These are phyloP conservation scores for Philhelius pedissequus DNA, from an alignment of 2,888 invertebrate genomes.

Conservation along the genomic window DNA sequence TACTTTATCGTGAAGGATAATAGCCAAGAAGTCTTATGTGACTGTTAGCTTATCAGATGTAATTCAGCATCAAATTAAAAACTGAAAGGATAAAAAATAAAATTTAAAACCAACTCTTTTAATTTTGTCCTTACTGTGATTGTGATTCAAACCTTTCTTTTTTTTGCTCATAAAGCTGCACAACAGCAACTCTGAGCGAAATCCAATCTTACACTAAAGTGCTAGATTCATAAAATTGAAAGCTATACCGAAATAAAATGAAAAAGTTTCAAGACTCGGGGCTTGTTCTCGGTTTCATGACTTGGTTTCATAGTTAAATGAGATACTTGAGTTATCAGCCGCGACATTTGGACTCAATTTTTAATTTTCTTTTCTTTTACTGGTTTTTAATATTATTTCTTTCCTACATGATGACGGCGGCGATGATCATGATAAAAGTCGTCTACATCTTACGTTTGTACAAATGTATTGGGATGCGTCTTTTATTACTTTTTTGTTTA, in stretches of 20 bases:
- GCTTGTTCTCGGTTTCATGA: neutral
- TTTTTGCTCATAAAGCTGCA: neutral
- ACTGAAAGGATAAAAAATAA: slow-evolving; percentile 32
- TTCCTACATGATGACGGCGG: slow-evolving; percentile 30
- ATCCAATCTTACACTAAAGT: slow-evolving; percentile 49
- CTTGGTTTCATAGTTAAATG: neutral
- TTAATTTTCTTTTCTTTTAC: slow-evolving; percentile 8
- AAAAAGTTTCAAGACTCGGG: slow-evolving; percentile 14
- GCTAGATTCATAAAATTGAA: slow-evolving; percentile 29
- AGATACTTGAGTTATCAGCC: slow-evolving; percentile 53
- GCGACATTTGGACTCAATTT: slow-evolving; percentile 62
- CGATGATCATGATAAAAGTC: slow-evolving; percentile 28
- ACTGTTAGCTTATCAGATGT: slow-evolving; percentile 16
- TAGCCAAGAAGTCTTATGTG: neutral
- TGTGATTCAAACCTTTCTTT: slow-evolving; percentile 33
- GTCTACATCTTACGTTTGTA: slow-evolving; percentile 15
- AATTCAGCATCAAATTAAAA: slow-evolving; percentile 9
- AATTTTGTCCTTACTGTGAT: neutral
- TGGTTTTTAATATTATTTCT: slow-evolving; percentile 10
- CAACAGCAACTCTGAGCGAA: slow-evolving; percentile 23
- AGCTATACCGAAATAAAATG: slow-evolving; percentile 36
- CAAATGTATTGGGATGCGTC: neutral
- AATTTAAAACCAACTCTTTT: neutral
- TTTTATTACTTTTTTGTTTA: slow-evolving; percentile 1
- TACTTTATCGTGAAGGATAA: slow-evolving; percentile 48